Evolutionary conservation across 1,140 invertebrate species (phyloP), one percentile per base, ranked within the genome.

Genomic region (Diorhabda sublineata): DNA sequence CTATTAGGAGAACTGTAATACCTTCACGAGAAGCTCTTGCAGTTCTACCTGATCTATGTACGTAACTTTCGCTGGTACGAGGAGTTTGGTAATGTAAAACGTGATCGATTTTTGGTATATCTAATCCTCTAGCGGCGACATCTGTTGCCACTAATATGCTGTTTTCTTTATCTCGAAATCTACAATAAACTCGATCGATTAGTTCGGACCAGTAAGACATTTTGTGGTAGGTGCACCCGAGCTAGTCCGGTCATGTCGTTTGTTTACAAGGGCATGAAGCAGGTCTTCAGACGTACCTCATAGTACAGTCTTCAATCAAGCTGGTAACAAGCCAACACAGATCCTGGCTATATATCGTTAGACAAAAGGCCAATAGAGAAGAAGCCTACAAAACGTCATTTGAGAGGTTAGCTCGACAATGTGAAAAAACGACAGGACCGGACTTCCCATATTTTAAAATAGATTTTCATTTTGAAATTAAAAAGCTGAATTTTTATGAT

Each of bases 81-180:
- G 98, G 97, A 5, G 97, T 93, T 84, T 99, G 96, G 84, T 98
- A 99, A 82, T 99, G 98, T 75, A 99, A 89, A 3, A 99, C 97
- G 81, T 98, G 94, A 73, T 98, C 88, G 3, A 99, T 90, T 77
- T 91, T 88, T 4, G 94, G 92, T 79, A 99, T 98, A 83, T 99
- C 98, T 43, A 99, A 83, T 58, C 98, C 98, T 71, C 98, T 85
- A 0, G 98, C 96, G 8, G 97, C 98, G 11, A 99, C 96, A 85
- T 99, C 98, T 0, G 97, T 99, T 0, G 98, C 95, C 68, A 99
- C 86, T n/a, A 99, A 81, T 7, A 99, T 73, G 0, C 90, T 89
- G 72, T 88, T 85, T 0, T 87, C 82, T 76, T 88, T 86, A 76
- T 90, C 88, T 68, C 91, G 87, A 84, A 99, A 99, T 72, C 89